Base-by-base conservation (phyloP, 2,797 vertebrate species). In the Clarias fuscus region DNA sequence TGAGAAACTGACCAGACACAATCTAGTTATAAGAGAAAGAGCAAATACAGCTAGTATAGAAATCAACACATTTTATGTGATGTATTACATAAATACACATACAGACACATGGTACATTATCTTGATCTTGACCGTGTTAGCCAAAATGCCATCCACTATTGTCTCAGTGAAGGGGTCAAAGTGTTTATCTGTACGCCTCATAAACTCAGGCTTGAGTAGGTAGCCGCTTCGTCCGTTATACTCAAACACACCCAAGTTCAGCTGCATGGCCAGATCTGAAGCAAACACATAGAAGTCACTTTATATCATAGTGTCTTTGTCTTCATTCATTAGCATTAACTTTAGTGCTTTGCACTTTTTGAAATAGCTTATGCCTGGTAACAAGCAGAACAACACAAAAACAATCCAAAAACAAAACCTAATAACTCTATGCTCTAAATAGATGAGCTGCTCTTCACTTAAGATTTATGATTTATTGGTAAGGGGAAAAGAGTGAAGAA, bases 81-180 rank as follows among this genome's bases (percentile, higher is more conserved):
- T 33, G 33, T 33, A 33, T 33, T 33, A 33, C 33, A 33, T 33
- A 33, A 53, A 14, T n/a, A 76, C 73, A 30, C 73, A 76, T 14
- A 18, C 15, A 27, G 0, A 15, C 37, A 22, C 53, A 24, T 27
- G 53, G 15, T 5, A 80, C 84, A 86, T 5, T 67, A 97, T 97
- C 96, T 91, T 96, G 82, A 98, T 95, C 90, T 95, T 95, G 84
- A 98, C 90, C 0, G 96, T 97, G 64, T 98, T 98, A 83, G 97
- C 97, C 13, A 98, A 97, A 0, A 98, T 97, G 53, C 97, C 97
- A 0, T 98, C 97, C 83, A 98, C 96, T 0, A 96, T 97, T 89
- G 94, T 94, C 89, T 97, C 95, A 0, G 97, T 97, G 86, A 97
- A 98, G 22, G 97, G 97, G 93, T 98, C 97, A 7, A 98, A 98